These are phyloP conservation scores for Bovichtus variegatus DNA, from an alignment of 2,797 vertebrate species.

Conservation along the genomic window DNA sequence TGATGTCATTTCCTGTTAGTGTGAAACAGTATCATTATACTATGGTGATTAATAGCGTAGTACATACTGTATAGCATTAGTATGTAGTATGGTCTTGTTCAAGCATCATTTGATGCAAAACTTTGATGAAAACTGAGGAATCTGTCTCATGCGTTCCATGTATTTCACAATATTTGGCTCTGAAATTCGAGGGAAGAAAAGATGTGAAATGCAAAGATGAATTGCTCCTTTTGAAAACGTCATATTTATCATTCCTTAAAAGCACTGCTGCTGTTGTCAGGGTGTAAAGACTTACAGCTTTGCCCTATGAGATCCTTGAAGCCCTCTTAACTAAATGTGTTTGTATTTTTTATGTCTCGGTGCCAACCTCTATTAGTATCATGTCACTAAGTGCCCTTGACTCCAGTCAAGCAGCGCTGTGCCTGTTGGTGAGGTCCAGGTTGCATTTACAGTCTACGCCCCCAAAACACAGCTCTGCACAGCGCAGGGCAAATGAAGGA, in stretches of 20 bases:
- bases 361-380: slow-evolving; percentile 75
- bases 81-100: not conserved
- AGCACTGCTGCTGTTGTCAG: slow-evolving; percentile 31
- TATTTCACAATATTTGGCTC: slow-evolving; percentile 12
- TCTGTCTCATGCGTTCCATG: slow-evolving; percentile 9
- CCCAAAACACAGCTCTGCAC: slow-evolving; percentile 32
- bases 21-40: not conserved
- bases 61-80: not conserved
- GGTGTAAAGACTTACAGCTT: slow-evolving; percentile 59
- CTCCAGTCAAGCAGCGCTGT: slow-evolving; percentile 47
- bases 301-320: slow-evolving; percentile 70
- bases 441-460: slow-evolving; percentile 51
- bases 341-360: slow-evolving; percentile 72
- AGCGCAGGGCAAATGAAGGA: slow-evolving; percentile 41
- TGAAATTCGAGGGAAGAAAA: not conserved
- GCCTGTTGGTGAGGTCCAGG: slow-evolving; percentile 46
- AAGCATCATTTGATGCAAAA: slow-evolving; percentile 2
- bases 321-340: slow-evolving; percentile 72
- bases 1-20: not conserved
- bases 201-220: slow-evolving; percentile 13
- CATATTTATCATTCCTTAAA: slow-evolving; percentile 58
- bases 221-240: slow-evolving; percentile 29
- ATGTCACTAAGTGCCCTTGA: slow-evolving; percentile 73
- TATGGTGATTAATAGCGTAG: not conserved
- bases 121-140: not conserved